Evolutionary conservation across 2,113 vertebrate species (phyloP).

Genomic region (Ammospiza caudacuta): DNA sequence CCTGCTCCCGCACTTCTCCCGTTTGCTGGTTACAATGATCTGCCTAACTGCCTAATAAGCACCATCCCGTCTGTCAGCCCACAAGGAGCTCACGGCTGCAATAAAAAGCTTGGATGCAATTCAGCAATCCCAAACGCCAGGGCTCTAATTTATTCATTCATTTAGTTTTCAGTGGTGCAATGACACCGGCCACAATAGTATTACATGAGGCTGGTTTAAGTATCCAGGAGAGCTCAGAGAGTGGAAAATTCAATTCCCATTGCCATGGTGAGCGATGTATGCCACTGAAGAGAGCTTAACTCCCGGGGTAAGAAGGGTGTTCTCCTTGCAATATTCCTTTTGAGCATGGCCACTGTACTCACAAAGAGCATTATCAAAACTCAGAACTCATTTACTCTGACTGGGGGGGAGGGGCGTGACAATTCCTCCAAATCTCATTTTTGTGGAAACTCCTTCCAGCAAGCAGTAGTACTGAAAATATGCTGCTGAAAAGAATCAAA

Average conservation of each 20-base stretch:
- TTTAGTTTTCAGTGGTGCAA: slow-evolving; percentile 64
- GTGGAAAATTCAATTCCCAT: slow-evolving; percentile 74
- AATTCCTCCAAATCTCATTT: slow-evolving; percentile 12
- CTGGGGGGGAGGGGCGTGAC: neutral
- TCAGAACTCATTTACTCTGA: slow-evolving; percentile 5
- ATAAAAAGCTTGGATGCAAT: slow-evolving; percentile 63
- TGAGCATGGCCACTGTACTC: slow-evolving; percentile 20
- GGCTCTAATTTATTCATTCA: slow-evolving; percentile 73
- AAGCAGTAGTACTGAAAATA: neutral
- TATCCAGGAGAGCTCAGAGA: slow-evolving; percentile 54
- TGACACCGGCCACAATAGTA: slow-evolving; percentile 59
- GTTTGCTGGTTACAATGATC: neutral
- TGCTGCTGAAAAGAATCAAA: neutral
- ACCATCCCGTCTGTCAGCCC: slow-evolving; percentile 13
- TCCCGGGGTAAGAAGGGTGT: slow-evolving; percentile 37
- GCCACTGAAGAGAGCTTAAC: slow-evolving; percentile 7
- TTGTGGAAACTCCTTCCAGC: neutral
- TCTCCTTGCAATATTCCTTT: slow-evolving; percentile 33
- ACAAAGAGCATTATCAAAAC: slow-evolving; percentile 26
- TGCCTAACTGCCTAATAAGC: slow-evolving; percentile 12
- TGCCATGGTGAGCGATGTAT: slow-evolving; percentile 68
- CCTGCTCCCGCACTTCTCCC: neutral
- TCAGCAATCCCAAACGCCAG: slow-evolving; percentile 54
- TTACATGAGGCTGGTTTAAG: slow-evolving; percentile 66
- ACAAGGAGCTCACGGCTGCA: slow-evolving; percentile 36